Base-by-base conservation (phyloP, 2,888 invertebrate genomes). In the Hartigia nigra region DNA sequence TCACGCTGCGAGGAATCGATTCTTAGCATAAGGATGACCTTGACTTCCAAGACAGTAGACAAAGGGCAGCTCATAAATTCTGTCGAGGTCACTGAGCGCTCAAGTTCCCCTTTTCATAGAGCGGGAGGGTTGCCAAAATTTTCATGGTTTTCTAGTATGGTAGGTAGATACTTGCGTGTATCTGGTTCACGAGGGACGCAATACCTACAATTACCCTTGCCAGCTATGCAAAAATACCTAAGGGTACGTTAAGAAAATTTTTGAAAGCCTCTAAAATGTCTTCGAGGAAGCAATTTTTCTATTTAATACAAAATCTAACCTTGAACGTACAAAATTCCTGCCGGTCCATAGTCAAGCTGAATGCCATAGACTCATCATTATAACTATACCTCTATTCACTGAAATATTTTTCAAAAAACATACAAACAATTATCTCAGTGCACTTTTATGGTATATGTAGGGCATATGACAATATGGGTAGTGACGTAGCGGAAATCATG, bases 51-150 rank as follows among this genome's bases (percentile, higher is more conserved):
- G 72, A 78, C 55, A 81, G 82, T 81, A 85, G 85, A 87, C 87
- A 90, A 88, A 88, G 84, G 88, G 82, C 82, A 79, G 82, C 84
- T 84, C 88, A 87, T 91, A 91, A 91, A 91, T 91, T 87, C 77
- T 82, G 78, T 81, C 89, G 88, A 90, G 90, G 90, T 90, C 89
- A 86, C 87, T 83, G 86, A 80, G 84, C 70, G 80, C 76, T 79
- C 79, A 77, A 77, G 78, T 79, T 76, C 75, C 76, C 81, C 86
- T 87, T 55, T 55, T 23, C 55, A 55, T 84, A 82, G 77, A 77
- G 72, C 76, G 72, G 78, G 79, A 81, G 81, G 81, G 81, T 80
- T 83, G 79, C 79, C 78, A 78, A 9, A 55, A 3, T 9, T 55
- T 55, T 55, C 55, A 79, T 77, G 74, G 74, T 79, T 78, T 74